Base-by-base conservation (phyloP, 2,888 invertebrate species). In the Tromatobia lineatoria region DNA sequence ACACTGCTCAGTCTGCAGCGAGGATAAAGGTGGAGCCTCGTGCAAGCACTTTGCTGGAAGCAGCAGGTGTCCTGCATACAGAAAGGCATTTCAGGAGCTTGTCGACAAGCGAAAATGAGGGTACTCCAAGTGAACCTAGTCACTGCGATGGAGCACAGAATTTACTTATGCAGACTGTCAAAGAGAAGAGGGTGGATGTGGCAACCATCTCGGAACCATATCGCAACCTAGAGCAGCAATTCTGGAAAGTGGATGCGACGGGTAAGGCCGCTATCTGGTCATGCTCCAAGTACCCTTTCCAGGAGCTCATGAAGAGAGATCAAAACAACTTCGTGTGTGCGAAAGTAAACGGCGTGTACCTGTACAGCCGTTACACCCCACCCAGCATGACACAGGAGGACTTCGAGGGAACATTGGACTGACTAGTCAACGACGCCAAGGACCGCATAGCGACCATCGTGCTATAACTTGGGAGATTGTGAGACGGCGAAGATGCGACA, bases 141-240 rank as follows among this genome's bases (percentile, higher is more conserved):
- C 38, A 38, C 38, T 38, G 38, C 10, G 10, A 38, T 4, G 34
- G 0, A 0, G 38, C 38, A 64, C 64, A 38, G 8, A 38, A 64
- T 4, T 18, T 64, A 6, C 34, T 64, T 1, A 18, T 10, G 20
- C 38, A 42, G 20, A 64, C 64, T 2, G 34, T 64, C 18, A 3
- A 75, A 0, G 84, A 87, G 15, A 6, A 34, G n/a, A 50, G 67
- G 3, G 34, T 83, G 7, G 83, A 85, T 23, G 70, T 88, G 0
- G 87, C 79, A 2, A 66, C 87, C 0, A 70, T 88, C 13, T 69
- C 80, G 1, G 88, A 88, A 66, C 87, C 85, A 74, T 86, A 89
- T 59, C 57, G 57, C 57, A 57, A 87, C 57, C 57, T 81, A 3
- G 45, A 75, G 7, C 45, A 50, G 42, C 45, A 81, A 54, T 10